Percentiles rank a stretch among this genome's conserved stretches.
These are phyloP conservation scores for Apamea epomidion DNA, from an alignment of 2,888 invertebrate species.

Conservation along the genomic window DNA sequence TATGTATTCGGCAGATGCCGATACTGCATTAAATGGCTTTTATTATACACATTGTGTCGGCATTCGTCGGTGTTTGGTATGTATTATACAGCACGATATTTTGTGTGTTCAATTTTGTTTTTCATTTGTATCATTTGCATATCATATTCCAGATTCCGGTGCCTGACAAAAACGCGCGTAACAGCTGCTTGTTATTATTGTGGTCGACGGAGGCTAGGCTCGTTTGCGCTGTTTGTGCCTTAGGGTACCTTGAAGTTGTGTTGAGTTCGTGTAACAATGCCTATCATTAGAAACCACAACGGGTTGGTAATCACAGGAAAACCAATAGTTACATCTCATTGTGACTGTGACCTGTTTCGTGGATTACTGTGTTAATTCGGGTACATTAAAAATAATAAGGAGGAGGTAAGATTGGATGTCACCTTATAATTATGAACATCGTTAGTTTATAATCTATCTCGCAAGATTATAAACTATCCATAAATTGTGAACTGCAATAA, in stretches of 20 bases:
- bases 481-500: too few species aligned
- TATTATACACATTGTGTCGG: conserved; percentile 33
- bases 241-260: conserved; percentile 14
- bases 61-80: conserved; percentile 28
- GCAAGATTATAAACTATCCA: too few species aligned
- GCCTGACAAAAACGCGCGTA: conserved; percentile 51
- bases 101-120: conserved; percentile 57
- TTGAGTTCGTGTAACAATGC: conserved; percentile 36
- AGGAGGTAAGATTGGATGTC: neutral
- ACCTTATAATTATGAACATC: neutral
- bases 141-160: conserved; percentile 50
- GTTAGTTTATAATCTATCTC: neutral
- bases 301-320: conserved; percentile 7
- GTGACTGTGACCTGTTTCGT: neutral
- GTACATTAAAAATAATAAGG: neutral
- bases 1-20: conserved; percentile 51
- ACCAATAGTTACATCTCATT: conserved; percentile 4
- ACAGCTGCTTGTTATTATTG: conserved; percentile 54
- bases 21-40: conserved; percentile 49
- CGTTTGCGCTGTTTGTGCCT: conserved; percentile 37
- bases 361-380: neutral
- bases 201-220: conserved; percentile 11
- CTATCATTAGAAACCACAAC: conserved; percentile 23
- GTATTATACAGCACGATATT: conserved; percentile 43
- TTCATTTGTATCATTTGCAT: conserved; percentile 58